These are phyloP conservation scores for Pelagia noctiluca DNA, from an alignment of 30 jellyfish, hydroid and myxozoan genomes.

Conservation along the genomic window DNA sequence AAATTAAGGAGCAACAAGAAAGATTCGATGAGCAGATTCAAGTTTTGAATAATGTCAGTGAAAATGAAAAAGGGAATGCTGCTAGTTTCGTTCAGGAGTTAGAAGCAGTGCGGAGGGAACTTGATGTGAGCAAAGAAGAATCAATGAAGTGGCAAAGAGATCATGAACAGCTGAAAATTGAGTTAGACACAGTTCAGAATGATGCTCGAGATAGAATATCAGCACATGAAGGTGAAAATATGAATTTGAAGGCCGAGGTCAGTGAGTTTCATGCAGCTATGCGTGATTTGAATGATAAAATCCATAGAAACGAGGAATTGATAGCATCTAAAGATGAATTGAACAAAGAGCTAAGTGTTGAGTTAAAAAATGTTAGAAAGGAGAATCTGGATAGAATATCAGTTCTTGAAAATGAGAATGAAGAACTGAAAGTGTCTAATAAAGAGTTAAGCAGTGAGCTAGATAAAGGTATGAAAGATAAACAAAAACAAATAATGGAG, in stretches of 20 bases:
- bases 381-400: not conserved
- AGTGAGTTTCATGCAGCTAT: no score
- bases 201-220: no score
- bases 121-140: conserved; percentile 14
- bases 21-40: conserved; percentile 36
- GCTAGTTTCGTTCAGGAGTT: conserved; percentile 39
- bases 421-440: not conserved
- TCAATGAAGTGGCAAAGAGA: not conserved
- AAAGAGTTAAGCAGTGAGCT: not conserved
- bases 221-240: no score
- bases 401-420: not conserved
- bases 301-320: no score
- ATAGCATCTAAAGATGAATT: no score
- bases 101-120: conserved; percentile 46
- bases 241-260: no score
- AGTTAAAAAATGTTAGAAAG: no score
- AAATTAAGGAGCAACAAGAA: conserved; percentile 43
- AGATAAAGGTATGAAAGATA: not conserved
- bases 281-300: no score
- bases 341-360: no score
- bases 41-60: conserved; percentile 29
- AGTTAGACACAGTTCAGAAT: not conserved
- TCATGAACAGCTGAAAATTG: not conserved
- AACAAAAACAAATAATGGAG: not conserved
- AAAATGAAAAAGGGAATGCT: conserved; percentile 47